Percentiles rank a stretch among this genome's conserved stretches.
These are phyloP conservation scores for human DNA, from an alignment of 2,113 vertebrate species.

Conservation along the genomic window DNA sequence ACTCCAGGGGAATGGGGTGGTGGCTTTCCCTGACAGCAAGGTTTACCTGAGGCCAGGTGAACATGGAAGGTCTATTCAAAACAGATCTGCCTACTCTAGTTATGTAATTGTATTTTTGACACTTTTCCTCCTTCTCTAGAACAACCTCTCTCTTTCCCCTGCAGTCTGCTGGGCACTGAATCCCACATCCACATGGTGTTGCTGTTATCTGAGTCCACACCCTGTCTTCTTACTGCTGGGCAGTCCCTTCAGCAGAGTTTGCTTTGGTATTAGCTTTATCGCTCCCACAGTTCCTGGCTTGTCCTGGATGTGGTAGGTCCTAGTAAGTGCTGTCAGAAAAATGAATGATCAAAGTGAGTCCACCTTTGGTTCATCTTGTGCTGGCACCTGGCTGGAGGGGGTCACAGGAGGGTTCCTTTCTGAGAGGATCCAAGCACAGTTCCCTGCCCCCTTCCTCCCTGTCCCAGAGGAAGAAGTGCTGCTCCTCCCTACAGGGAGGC, in stretches of 20 bases:
- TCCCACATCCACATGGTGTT: fast-evolving
- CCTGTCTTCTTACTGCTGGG: not conserved
- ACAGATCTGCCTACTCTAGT: fast-evolving
- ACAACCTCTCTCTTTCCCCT: not conserved
- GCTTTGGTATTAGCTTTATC: fast-evolving
- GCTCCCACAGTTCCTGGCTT: not conserved
- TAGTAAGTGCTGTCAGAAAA: too few relatives aligned
- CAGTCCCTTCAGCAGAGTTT: too few relatives aligned
- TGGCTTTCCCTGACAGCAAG: not conserved
- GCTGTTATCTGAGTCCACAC: fast-evolving
- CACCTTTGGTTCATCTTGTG: not conserved
- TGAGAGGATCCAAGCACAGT: too few relatives aligned
- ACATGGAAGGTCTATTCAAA: not conserved
- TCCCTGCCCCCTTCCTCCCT: not conserved
- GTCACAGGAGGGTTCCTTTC: not conserved
- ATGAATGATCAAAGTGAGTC: not conserved
- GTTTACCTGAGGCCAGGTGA: fast-evolving
- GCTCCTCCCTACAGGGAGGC: not conserved
- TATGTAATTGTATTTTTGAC: fast-evolving
- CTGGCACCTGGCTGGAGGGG: not conserved
- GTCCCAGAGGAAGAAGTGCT: not conserved
- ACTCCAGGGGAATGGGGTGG: not conserved
- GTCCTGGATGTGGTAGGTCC: not conserved
- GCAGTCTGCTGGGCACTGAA: not conserved
- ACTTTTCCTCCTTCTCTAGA: not conserved